These are phyloP conservation scores for Tragelaphus imberbis DNA, from an alignment of 2,113 vertebrate genomes.

Conservation along the genomic window DNA sequence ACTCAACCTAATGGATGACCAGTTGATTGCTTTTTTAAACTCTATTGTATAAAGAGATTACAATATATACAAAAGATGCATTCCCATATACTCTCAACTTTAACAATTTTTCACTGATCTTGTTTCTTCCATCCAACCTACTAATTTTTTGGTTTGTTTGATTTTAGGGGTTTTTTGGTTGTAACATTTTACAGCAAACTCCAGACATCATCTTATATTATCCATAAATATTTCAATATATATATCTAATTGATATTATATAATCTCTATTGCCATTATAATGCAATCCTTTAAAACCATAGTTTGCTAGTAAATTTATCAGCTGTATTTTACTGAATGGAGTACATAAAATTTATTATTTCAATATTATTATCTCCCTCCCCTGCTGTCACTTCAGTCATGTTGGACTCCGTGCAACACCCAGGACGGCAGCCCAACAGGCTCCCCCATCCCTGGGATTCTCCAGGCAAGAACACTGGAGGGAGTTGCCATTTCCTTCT, in stretches of 20 bases:
- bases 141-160: background rate
- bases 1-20: background rate
- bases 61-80: background rate
- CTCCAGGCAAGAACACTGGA: too few relatives aligned
- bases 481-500: too few relatives aligned
- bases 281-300: background rate
- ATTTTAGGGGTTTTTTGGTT: background rate
- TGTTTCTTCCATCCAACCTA: background rate
- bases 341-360: background rate
- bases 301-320: background rate
- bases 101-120: background rate
- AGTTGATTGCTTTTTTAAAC: background rate
- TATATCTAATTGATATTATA: background rate
- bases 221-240: background rate
- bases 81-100: background rate
- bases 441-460: too few relatives aligned
- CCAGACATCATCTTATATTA: background rate
- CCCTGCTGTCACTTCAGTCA: too few relatives aligned
- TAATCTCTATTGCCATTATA: background rate
- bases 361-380: background rate
- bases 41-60: background rate
- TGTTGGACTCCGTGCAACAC: too few relatives aligned
- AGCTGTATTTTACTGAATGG: background rate
- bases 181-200: background rate
- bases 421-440: too few relatives aligned